A percentile compares a stretch with the other conserved stretches of the same genome.
Conservation (phyloP, 2,113 vertebrate species). For the Cyanoliseus patagonus region DNA sequence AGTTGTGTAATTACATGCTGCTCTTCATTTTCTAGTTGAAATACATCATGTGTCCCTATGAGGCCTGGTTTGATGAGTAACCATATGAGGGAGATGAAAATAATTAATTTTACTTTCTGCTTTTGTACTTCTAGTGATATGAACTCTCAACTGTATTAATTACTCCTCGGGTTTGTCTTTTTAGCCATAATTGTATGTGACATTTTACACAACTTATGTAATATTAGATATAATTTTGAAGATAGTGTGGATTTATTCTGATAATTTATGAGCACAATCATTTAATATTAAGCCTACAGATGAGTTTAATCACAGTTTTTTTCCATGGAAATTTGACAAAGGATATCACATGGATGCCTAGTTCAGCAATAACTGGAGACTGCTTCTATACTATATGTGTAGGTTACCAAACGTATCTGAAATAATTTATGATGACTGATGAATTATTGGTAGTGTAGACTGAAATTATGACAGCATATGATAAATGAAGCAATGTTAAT, state of each 20-base stretch:
- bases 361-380: neutral
- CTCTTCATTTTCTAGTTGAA: conserved; percentile 46
- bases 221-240: conserved; percentile 42
- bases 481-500: conserved; percentile 1
- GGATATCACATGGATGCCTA: neutral
- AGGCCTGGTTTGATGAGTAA: conserved; percentile 29
- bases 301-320: neutral
- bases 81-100: conserved; percentile 29
- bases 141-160: conserved; percentile 48
- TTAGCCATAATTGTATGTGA: conserved; percentile 30
- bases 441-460: neutral
- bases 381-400: neutral
- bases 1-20: conserved; percentile 26
- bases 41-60: conserved; percentile 18
- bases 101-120: conserved; percentile 54
- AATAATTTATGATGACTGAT: neutral
- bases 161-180: conserved; percentile 23
- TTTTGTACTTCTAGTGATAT: conserved; percentile 20
- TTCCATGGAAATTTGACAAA: conserved; percentile 3
- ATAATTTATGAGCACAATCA: conserved; percentile 27
- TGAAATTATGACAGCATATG: neutral
- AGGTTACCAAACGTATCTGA: neutral
- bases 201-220: conserved; percentile 1
- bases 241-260: conserved; percentile 21
- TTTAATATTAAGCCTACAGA: conserved; percentile 2